A percentile compares a stretch with the other conserved stretches of the same genome.
These are phyloP conservation scores for Acrossocheilus fasciatus DNA, from an alignment of 2,797 vertebrate genomes.

Conservation along the genomic window DNA sequence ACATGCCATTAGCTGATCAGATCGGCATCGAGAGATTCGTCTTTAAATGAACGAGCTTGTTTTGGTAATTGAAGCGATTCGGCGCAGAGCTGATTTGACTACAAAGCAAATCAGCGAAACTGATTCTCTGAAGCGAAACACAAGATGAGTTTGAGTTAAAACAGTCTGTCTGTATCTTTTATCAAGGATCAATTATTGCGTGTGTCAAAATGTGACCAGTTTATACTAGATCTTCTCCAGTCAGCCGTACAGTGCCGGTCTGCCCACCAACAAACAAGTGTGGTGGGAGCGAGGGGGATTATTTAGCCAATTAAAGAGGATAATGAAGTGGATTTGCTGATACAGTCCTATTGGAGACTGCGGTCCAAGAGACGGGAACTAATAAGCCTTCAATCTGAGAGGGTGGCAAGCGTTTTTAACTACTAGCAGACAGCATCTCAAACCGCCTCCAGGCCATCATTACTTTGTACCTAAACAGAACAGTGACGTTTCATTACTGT, in stretches of 20 bases:
- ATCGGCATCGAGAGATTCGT: background rate
- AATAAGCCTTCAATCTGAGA: constrained; percentile 65
- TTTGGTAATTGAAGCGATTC: background rate
- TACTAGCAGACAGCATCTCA: constrained; percentile 43
- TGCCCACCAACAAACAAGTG: constrained; percentile 35
- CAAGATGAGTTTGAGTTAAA: background rate
- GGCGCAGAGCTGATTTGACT: background rate
- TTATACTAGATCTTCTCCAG: background rate
- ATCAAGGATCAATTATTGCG: background rate
- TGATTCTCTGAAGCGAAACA: background rate
- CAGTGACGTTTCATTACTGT: constrained; percentile 28
- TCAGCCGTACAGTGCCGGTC: background rate
- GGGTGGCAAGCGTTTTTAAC: constrained; percentile 49
- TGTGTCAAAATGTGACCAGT: background rate
- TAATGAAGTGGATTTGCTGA: constrained; percentile 71
- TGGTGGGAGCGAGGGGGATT: constrained; percentile 36
- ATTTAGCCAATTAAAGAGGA: constrained; percentile 71
- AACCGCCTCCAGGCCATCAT: constrained; percentile 46
- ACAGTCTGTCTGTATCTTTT: background rate
- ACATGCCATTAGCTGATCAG: background rate
- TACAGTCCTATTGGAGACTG: constrained; percentile 66
- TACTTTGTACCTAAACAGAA: constrained; percentile 31
- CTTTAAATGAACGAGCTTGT: background rate
- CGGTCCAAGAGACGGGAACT: constrained; percentile 66
- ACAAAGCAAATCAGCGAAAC: background rate